Evolutionary conservation across 1,140 invertebrate species (phyloP).

Genomic region (Lineus longissimus): DNA sequence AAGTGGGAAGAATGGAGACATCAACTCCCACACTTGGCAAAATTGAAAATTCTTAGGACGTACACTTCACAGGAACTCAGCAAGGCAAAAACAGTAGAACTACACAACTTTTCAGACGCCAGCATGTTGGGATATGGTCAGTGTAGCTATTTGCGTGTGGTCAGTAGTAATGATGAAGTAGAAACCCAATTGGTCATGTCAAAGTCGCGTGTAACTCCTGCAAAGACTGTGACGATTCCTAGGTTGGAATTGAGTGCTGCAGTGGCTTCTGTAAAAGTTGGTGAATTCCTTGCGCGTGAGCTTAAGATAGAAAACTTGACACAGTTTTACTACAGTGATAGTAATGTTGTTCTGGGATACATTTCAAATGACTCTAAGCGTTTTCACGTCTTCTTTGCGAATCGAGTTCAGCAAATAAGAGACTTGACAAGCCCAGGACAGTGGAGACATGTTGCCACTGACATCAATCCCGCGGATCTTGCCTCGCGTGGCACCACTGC

Average conservation of each 20-base stretch:
- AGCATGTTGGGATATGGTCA: not conserved
- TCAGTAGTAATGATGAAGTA: not conserved
- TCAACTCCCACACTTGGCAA: not conserved
- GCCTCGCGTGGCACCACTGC: not conserved
- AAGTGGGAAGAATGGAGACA: not conserved
- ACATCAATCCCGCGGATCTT: not conserved
- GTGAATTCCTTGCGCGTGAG: too few relatives aligned
- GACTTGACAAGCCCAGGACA: not conserved
- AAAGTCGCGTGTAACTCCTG: not conserved
- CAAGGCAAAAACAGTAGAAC: not conserved
- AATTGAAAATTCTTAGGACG: not conserved
- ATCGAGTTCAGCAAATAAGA: not conserved
- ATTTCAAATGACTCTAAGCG: not conserved
- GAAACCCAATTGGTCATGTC: not conserved
- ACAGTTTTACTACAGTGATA: not conserved
- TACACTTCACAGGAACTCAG: not conserved
- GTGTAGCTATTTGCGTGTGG: not conserved
- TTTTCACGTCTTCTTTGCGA: constrained; percentile 4
- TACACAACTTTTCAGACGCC: not conserved
- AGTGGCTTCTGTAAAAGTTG: not conserved
- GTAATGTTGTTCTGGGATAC: not conserved
- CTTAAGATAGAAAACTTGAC: not conserved
- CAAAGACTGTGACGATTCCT: not conserved
- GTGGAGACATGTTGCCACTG: not conserved
- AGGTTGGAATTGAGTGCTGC: not conserved